Percentiles rank a stretch among this genome's conserved stretches.
These are phyloP conservation scores for Melipona beecheii DNA, from an alignment of 2,888 invertebrate species.

Conservation along the genomic window DNA sequence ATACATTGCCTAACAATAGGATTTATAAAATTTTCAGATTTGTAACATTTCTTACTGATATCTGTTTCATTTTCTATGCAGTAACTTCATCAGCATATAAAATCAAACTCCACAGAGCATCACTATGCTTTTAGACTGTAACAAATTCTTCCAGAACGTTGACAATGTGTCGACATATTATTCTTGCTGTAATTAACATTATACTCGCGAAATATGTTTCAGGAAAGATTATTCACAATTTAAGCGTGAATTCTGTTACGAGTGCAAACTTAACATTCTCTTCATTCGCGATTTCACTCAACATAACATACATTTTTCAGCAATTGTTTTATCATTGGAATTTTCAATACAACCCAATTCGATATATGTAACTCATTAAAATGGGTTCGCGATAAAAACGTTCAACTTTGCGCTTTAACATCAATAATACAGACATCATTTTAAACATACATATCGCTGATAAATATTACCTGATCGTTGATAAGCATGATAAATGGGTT, in stretches of 20 bases:
- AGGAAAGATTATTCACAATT: slow-evolving; percentile 11
- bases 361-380: slow-evolving; percentile 8
- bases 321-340: slow-evolving; percentile 12
- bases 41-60: slow-evolving; percentile 57
- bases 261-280: slow-evolving; percentile 13
- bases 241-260: slow-evolving; percentile 5
- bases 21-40: slow-evolving; percentile 64
- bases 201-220: background rate
- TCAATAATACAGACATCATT: background rate
- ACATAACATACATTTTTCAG: background rate
- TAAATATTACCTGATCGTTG: background rate
- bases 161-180: slow-evolving; percentile 27
- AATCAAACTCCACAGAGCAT: slow-evolving; percentile 71
- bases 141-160: slow-evolving; percentile 18
- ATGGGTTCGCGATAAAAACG: background rate
- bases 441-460: background rate
- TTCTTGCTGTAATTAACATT: slow-evolving; percentile 13
- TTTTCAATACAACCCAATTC: slow-evolving; percentile 5
- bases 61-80: slow-evolving; percentile 25
- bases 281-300: background rate
- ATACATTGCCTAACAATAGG: slow-evolving; percentile 46
- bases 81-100: slow-evolving; percentile 63
- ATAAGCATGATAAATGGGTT: background rate
- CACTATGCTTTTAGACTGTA: slow-evolving; percentile 16
- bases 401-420: slow-evolving; percentile 2